These are phyloP conservation scores for Physella acuta DNA, from an alignment of 1,140 invertebrate species.

Conservation along the genomic window DNA sequence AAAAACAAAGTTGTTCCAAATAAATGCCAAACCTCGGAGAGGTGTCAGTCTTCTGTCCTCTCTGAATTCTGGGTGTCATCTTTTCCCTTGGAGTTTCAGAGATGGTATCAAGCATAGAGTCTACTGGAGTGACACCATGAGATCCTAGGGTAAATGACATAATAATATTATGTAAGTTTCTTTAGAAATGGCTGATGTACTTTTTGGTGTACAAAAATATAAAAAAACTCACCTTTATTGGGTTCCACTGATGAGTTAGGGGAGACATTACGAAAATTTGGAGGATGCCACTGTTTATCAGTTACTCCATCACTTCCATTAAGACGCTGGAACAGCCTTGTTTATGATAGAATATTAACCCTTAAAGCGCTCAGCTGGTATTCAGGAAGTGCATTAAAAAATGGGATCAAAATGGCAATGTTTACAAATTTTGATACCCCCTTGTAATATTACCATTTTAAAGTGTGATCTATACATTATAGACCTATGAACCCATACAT, in stretches of 20 bases:
- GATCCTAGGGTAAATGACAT: constrained; percentile 2
- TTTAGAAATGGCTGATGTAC: background rate
- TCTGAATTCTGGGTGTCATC: background rate
- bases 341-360: too few species aligned
- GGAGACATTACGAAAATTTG: constrained; percentile 8
- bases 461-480: too few species aligned
- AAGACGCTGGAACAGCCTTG: too few species aligned
- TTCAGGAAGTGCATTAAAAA: too few species aligned
- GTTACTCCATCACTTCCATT: too few species aligned
- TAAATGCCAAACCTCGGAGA: too few species aligned
- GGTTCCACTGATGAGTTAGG: background rate
- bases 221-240: constrained; percentile 8
- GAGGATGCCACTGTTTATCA: constrained; percentile 17
- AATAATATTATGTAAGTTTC: background rate
- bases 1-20: too few species aligned
- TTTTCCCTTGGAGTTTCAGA: constrained; percentile 18
- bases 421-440: too few species aligned
- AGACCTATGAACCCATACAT: too few species aligned
- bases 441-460: too few species aligned
- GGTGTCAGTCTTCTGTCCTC: background rate
- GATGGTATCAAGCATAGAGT: constrained; percentile 12
- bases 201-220: background rate
- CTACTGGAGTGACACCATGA: constrained; percentile 7
- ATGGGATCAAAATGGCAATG: too few species aligned
- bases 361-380: too few species aligned